Percentiles rank a stretch among this genome's conserved stretches.
phyloP scores from a whole-genome alignment of 2,113 vertebrate genomes.

The Marcusenius ussheri region DNA sequence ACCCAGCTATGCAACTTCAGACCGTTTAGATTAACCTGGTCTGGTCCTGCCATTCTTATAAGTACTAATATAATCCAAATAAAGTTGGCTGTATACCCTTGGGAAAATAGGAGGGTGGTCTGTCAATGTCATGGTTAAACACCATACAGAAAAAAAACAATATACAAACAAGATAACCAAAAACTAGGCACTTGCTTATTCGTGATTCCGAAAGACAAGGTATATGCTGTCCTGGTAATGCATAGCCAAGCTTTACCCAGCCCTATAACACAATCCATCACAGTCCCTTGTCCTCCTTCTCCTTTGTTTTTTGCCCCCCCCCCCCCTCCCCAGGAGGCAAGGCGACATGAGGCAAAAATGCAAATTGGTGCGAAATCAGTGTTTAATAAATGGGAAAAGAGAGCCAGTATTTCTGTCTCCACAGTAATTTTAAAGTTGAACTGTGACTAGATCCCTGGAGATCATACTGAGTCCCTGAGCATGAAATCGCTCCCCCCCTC shows the following conservation, averaged over 20 bases:
- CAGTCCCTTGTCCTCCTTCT: background rate
- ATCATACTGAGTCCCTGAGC: background rate
- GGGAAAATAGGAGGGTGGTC: background rate
- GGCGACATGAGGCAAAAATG: background rate
- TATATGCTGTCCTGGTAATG: background rate
- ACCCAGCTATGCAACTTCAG: background rate
- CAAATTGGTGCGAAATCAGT: constrained; percentile 1
- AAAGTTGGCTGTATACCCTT: background rate
- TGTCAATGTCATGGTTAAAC: background rate
- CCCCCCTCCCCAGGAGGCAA: background rate
- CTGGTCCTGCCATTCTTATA: background rate
- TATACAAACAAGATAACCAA: background rate
- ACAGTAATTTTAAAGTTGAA: background rate
- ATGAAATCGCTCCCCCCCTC: background rate
- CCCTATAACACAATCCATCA: background rate
- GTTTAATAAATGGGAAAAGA: background rate
- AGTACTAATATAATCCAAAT: background rate
- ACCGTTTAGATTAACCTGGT: background rate
- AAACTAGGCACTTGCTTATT: background rate
- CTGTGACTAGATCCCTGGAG: background rate
- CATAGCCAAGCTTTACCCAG: background rate
- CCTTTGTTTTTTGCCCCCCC: background rate
- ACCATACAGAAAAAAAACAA: background rate
- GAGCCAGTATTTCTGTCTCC: background rate
- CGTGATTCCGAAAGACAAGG: too few relatives aligned